Percentiles rank a stretch among this genome's conserved stretches.
Evolutionary conservation across 2,113 vertebrate species (phyloP).

Genomic region (Eurypyga helias): DNA sequence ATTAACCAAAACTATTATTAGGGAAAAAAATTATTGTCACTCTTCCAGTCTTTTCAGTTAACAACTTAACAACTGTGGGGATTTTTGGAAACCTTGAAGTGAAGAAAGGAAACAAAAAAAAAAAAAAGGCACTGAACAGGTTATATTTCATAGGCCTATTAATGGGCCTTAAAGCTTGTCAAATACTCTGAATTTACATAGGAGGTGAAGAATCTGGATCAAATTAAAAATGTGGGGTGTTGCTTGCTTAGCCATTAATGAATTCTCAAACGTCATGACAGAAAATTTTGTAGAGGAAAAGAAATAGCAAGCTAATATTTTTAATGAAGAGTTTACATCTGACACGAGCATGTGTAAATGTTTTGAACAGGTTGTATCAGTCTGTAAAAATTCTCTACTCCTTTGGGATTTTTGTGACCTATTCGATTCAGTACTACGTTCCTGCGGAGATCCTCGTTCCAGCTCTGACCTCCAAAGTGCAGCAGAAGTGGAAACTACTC

Average conservation of each 20-base stretch:
- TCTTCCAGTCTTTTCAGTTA: neutral
- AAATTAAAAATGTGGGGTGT: neutral
- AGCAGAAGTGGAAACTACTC: slow-evolving; percentile 77
- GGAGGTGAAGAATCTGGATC: neutral
- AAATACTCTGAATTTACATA: neutral
- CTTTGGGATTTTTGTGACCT: slow-evolving; percentile 90
- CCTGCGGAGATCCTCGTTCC: slow-evolving; percentile 88
- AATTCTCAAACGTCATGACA: neutral
- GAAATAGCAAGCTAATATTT: neutral
- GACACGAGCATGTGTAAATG: neutral
- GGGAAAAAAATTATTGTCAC: neutral
- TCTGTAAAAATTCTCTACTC: slow-evolving; percentile 89
- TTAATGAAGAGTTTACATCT: neutral
- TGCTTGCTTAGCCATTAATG: neutral
- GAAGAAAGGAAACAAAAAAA: neutral
- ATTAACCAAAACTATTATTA: neutral
- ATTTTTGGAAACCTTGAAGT: neutral
- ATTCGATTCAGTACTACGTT: slow-evolving; percentile 89
- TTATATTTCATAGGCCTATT: neutral
- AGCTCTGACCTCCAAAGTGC: slow-evolving; percentile 71
- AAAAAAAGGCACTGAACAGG: neutral
- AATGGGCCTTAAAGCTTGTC: neutral
- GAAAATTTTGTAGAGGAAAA: neutral
- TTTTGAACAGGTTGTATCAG: slow-evolving; percentile 85
- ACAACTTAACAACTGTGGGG: neutral